These are phyloP conservation scores for Holacanthella duospinosa DNA, from an alignment of 2,888 invertebrate genomes.

Conservation along the genomic window DNA sequence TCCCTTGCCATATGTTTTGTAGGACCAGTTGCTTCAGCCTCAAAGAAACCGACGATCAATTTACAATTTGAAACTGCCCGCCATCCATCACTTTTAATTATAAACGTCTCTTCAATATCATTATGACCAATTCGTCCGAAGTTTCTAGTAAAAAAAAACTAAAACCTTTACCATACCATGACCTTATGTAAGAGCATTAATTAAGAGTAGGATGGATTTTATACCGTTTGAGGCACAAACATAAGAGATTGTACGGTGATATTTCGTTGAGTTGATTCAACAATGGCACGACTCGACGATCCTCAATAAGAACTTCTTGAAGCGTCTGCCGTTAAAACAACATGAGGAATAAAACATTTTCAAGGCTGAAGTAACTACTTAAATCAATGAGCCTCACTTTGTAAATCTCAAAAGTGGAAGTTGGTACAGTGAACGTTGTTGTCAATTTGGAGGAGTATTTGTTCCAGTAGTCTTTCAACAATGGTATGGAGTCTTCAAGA, in stretches of 20 bases:
- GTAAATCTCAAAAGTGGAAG: constrained; percentile 22
- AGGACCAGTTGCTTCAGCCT: not conserved
- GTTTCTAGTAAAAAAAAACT: not conserved
- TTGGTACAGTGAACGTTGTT: no score
- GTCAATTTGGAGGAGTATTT: no score
- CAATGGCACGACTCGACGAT: not conserved
- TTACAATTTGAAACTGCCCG: not conserved
- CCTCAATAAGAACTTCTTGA: not conserved
- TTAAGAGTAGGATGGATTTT: no score
- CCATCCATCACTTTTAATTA: not conserved
- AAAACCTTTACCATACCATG: no score
- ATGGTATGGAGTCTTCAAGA: constrained; percentile 53
- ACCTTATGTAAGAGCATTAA: no score
- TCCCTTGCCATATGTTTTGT: not conserved
- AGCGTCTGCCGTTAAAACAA: no score
- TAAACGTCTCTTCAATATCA: not conserved
- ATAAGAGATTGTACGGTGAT: not conserved
- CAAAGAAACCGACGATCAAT: not conserved
- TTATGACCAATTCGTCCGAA: not conserved
- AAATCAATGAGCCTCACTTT: no score
- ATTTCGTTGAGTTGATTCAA: not conserved
- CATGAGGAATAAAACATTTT: no score
- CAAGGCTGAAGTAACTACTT: no score
- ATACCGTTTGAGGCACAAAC: not conserved
- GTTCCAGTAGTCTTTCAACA: constrained; percentile 58